phyloP scores from a whole-genome alignment of 2,888 invertebrate species.

The Leptodirus hochenwartii region DNA sequence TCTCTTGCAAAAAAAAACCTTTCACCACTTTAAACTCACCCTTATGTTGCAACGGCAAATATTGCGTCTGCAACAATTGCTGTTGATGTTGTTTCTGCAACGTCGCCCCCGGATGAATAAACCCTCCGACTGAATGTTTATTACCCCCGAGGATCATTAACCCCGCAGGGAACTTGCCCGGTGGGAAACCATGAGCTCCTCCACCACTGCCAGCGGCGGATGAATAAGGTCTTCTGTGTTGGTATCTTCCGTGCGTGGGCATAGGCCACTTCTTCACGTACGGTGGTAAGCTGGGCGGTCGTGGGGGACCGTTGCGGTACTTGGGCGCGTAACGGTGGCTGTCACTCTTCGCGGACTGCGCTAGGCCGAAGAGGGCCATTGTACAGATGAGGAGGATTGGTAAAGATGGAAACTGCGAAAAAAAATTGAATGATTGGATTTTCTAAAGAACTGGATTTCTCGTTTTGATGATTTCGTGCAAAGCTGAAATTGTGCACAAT shows the following conservation, averaged over 20 bases:
- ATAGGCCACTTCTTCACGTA: slow-evolving; percentile 8
- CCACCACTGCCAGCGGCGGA: slow-evolving; percentile 3
- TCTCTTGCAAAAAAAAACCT: too few relatives aligned
- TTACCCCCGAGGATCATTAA: too few relatives aligned
- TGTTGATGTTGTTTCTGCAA: slow-evolving; percentile 4
- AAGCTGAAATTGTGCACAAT: too few relatives aligned
- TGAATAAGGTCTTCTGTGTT: slow-evolving; percentile 3
- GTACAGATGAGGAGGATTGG: not conserved
- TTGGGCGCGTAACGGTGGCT: too few relatives aligned
- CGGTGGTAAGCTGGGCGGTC: slow-evolving; percentile 1
- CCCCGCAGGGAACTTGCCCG: too few relatives aligned
- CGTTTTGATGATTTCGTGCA: too few relatives aligned
- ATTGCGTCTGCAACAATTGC: slow-evolving; percentile 1
- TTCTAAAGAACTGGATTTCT: too few relatives aligned
- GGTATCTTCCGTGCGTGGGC: slow-evolving; percentile 2
- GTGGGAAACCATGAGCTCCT: too few relatives aligned
- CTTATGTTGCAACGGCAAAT: slow-evolving; percentile 7
- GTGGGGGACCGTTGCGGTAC: slow-evolving; percentile 3
- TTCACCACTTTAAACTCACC: not conserved
- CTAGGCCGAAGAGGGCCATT: not conserved
- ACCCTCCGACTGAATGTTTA: too few relatives aligned
- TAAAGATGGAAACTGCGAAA: too few relatives aligned
- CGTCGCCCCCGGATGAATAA: too few relatives aligned
- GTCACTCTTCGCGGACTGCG: slow-evolving; percentile 8
- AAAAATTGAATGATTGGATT: too few relatives aligned